Evolutionary conservation across 1,140 invertebrate species (phyloP), one percentile per base, ranked within the genome.

Genomic region (Drosophila parvula): DNA sequence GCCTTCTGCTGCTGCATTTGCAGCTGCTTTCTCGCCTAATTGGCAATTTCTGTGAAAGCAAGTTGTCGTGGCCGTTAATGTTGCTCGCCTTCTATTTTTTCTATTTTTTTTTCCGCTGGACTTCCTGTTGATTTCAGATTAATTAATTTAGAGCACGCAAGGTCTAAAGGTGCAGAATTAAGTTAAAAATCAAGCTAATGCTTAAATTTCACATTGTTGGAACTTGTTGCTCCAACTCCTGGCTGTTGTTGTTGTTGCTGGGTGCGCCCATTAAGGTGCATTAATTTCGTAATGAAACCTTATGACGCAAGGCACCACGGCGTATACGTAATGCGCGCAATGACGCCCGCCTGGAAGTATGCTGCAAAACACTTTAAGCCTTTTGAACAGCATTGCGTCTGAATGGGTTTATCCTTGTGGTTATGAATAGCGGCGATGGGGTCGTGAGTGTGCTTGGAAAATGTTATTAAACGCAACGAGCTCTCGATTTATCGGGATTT

Each of bases 91-190:
- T 16, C 14, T n/a, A 10, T 30, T 38, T 22, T 22, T n/a, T 12
- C 34, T 36, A 18, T 10, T 47, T 12, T 27, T 7, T 27, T 14
- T 48, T 12, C n/a, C 10, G 51, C 51, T 55, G 34, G 28, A 16
- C 57, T 74, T 48, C 67, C 41, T 53, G 74, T 59, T 78, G 58
- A 50, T 50, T 61, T 65, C 44, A 30, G 43, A 64, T 63, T 84
- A 84, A 84, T 84, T 79, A 85, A 84, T 78, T 74, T 71, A 76
- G 27, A 44, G 62, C 81, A 84, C 81, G 81, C 81, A 85, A 56
- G 27, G n/a, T 32, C 67, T 10, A 51, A 45, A 56, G 22, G 40
- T 9, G 27, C 6, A 36, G 34, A 63, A 61, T 73, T 76, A 69
- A 76, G 71, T 83, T 81, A 11, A 32, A 61, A 81, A 81, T 73